Evolutionary conservation across 2,888 invertebrate genomes (phyloP).

Genomic region (Lampropteryx suffumata): DNA sequence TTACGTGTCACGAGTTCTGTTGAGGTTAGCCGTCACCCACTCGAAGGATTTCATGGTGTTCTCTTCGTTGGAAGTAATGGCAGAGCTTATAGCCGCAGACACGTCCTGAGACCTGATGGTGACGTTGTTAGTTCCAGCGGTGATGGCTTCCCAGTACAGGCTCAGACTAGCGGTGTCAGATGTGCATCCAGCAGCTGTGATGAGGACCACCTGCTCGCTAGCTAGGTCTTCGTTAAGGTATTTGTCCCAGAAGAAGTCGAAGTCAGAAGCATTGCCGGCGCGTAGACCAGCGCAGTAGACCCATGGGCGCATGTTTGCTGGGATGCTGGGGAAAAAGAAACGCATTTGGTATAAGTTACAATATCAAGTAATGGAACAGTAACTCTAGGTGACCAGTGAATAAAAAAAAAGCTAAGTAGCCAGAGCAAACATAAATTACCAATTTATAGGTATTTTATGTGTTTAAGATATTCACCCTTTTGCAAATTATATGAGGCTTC

Average conservation of each 20-base stretch:
- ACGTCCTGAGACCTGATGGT: constrained; percentile 70
- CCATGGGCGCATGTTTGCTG: constrained; percentile 82
- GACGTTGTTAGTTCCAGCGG: constrained; percentile 40
- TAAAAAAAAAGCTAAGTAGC: too few relatives aligned
- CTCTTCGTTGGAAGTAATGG: constrained; percentile 78
- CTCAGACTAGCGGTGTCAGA: constrained; percentile 62
- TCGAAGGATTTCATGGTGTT: constrained; percentile 81
- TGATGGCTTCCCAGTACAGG: constrained; percentile 54
- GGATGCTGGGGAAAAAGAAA: constrained; percentile 45
- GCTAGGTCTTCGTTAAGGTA: constrained; percentile 84
- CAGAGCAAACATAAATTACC: too few relatives aligned
- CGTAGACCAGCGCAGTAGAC: constrained; percentile 90
- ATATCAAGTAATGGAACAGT: background rate
- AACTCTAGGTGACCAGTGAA: too few relatives aligned
- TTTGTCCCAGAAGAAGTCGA: constrained; percentile 85
- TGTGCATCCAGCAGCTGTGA: constrained; percentile 87
- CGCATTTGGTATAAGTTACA: too few relatives aligned
- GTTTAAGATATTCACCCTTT: too few relatives aligned
- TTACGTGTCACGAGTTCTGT: constrained; percentile 44
- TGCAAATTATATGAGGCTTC: too few relatives aligned
- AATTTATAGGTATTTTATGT: too few relatives aligned
- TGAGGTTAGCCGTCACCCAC: constrained; percentile 69
- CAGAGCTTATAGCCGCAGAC: constrained; percentile 65
- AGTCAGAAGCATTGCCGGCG: constrained; percentile 84
- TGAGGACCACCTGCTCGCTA: constrained; percentile 86